Evolutionary conservation across 64 coral and sea anemone genomes (phyloP).

Genomic region (Hydrozoanthus tunicans): DNA sequence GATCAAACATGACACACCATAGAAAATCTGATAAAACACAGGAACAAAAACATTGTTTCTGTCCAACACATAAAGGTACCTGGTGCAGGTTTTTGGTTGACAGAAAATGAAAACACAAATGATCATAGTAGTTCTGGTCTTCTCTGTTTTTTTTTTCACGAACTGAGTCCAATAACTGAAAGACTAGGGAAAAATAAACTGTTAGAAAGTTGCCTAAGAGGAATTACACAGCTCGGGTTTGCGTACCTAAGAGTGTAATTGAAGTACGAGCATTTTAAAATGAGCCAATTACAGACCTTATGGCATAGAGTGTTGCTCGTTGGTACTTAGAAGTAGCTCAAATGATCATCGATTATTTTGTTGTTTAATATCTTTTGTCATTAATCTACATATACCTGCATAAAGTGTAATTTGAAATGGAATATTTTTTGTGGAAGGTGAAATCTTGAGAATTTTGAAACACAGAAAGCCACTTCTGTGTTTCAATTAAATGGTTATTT

Average conservation of each 20-base stretch:
- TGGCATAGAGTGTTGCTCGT: too few species aligned
- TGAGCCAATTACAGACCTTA: too few species aligned
- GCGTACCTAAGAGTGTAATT: not conserved
- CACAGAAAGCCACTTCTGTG: too few species aligned
- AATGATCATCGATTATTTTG: too few species aligned
- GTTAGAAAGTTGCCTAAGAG: not conserved
- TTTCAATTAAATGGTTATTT: too few species aligned
- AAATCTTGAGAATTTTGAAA: too few species aligned
- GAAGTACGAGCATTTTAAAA: too few species aligned
- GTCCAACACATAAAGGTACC: constrained; percentile 5
- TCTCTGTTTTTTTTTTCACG: not conserved
- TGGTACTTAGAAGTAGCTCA: too few species aligned
- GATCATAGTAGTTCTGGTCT: not conserved
- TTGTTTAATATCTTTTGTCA: too few species aligned
- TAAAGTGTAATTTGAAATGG: too few species aligned
- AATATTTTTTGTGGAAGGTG: too few species aligned
- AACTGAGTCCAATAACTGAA: not conserved
- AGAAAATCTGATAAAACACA: not conserved
- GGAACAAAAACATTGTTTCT: not conserved
- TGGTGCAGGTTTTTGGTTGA: constrained; percentile 13
- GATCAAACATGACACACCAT: not conserved
- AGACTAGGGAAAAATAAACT: constrained; percentile 7
- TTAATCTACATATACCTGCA: too few species aligned
- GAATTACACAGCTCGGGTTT: not conserved
- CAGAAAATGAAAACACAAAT: constrained; percentile 33